phyloP scores from a whole-genome alignment of 30 jellyfish, hydroid and myxozoan genomes.

The Catostylus mosaicus region DNA sequence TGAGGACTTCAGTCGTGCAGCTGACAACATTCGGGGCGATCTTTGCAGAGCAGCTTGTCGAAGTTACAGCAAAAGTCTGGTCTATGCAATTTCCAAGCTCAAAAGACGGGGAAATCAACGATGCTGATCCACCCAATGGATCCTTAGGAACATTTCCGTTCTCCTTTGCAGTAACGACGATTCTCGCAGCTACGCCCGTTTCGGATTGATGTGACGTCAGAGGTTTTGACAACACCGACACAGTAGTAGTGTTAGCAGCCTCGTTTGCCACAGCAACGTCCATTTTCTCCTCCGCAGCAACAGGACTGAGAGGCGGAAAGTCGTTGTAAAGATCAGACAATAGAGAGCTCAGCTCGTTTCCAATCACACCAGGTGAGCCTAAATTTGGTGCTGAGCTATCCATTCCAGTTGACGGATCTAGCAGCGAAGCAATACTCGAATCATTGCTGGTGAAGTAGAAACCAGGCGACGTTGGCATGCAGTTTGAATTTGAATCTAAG shows the following conservation, averaged over 20 bases:
- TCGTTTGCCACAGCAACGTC: conserved; percentile 34
- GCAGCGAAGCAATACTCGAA: conserved; percentile 4
- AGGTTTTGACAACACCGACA: conserved; percentile 1
- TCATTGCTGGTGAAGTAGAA: neutral
- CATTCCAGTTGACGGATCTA: conserved; percentile 5
- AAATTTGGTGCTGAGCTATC: conserved; percentile 8
- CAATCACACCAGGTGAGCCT: conserved; percentile 66
- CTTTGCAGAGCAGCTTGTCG: neutral
- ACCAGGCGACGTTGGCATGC: neutral
- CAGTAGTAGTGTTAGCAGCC: neutral
- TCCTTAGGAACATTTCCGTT: neutral
- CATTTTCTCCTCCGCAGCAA: conserved; percentile 40
- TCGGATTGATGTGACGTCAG: conserved; percentile 5
- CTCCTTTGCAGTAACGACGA: neutral
- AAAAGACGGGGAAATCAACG: neutral
- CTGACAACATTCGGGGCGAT: neutral
- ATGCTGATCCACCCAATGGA: neutral
- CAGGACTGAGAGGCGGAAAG: conserved; percentile 65
- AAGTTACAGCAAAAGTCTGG: neutral
- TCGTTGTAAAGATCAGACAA: conserved; percentile 57
- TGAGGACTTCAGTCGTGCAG: conserved; percentile 35
- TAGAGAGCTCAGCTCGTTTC: conserved; percentile 34
- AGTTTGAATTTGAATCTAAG: conserved; percentile 12
- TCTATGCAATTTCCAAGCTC: neutral
- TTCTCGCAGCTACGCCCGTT: neutral